Evolutionary conservation across 1,140 invertebrate species (phyloP), one percentile per base, ranked within the genome.

Genomic region (Maconellicoccus hirsutus): DNA sequence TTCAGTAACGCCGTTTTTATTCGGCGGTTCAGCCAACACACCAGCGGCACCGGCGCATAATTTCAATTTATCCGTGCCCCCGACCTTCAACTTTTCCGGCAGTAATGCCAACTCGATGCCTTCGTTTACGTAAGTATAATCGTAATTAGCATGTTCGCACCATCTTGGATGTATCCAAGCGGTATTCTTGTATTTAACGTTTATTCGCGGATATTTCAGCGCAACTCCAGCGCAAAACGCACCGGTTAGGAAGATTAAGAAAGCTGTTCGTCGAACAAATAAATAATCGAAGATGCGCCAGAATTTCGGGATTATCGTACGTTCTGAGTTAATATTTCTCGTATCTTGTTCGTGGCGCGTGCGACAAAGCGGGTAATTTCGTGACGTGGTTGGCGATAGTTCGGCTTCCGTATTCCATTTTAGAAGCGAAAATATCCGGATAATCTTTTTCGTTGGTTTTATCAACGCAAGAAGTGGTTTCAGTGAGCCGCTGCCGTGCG

Each of bases 91-190:
- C 22, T 66, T 66, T 19, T 14, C 42, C 16, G 16, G 16, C 42
- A 6, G 6, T 22, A 19, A 22, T 23, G 16, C 22, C 2, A 66
- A 66, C 21, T 12, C 21, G 3, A 25, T 66, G 6, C 2, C 61
- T 4, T 66, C 61, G 21, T 66, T 66, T 26, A 25, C 61, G 61
- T 66, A 66, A 66, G 61, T 66, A 66, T 23, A 19, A 10, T 25
- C n/a, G 16, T n/a, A 33, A 4, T 14, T 16, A 16, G n/a, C 16
- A 16, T 52, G 16, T 52, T 14, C 42, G 42, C 33, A 38, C 14
- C 33, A 14, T 38, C n/a, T n/a, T n/a, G n/a, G n/a, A n/a, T n/a
- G n/a, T n/a, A n/a, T n/a, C n/a, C n/a, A n/a, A n/a, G n/a, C n/a
- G n/a, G n/a, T n/a, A n/a, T n/a, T n/a, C n/a, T n/a, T n/a, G n/a